Base-by-base conservation (phyloP, 2,888 invertebrate species). In the Drosophila merina region DNA sequence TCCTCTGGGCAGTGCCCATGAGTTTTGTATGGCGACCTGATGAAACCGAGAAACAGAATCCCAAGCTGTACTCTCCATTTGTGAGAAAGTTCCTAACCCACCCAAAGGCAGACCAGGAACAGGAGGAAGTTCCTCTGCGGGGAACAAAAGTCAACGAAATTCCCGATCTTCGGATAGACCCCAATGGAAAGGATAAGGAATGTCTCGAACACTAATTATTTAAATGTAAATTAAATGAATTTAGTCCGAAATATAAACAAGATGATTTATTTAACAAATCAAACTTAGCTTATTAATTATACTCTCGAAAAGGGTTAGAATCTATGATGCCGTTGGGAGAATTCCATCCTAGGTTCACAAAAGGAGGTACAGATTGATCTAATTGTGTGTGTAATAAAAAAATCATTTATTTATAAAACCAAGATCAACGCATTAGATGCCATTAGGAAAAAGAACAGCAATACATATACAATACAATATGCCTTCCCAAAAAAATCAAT, bases 1-100 rank as follows among this genome's bases (percentile, higher is more conserved):
- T 94, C 55, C 72, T 93, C 0, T 88, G 93, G 20, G 94, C 93
- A 0, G 82, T 94, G 25, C 83, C 93, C 1, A 92, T 93, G 67
- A 94, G 94, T 74, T 93, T 93, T 67, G 51, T 93, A 4, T 92
- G 92, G 6, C 92, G 92, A 3, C 68, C 72, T 1, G 76, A 88
- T 26, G 67, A 85, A 26, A 50, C 78, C 5, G 81, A 86, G 5
- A 79, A 78, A 49, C 74, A 74, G 0, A 79, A 90, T 81, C 85
- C 82, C 0, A 89, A 90, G 55, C 59, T 90, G 0, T 84, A 82
- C 14, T 79, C 91, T 2, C 89, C 91, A 3, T 64, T 90, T 62
- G 74, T 90, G 8, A 60, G 86, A 7, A 86, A 71, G 49, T 86
- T 83, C 20, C 40, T 90, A 0, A 56, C 20, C 3, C 20, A 47